Evolutionary conservation across 2,113 vertebrate genomes (phyloP).

Genomic region (Carollia perspicillata): DNA sequence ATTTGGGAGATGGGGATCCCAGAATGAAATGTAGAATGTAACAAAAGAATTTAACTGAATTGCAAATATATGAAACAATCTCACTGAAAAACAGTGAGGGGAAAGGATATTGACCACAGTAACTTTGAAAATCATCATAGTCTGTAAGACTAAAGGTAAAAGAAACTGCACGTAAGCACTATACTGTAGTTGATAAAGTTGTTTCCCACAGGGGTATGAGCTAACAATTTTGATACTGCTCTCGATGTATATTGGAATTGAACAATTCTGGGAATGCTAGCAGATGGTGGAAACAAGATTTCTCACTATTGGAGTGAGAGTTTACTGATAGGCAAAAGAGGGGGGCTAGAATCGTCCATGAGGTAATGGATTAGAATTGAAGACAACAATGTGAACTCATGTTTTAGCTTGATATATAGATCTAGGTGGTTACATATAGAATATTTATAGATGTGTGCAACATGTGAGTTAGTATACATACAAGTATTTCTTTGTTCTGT

Average conservation of each 20-base stretch:
- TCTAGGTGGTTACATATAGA: background rate
- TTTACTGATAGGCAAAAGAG: background rate
- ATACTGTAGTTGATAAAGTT: background rate
- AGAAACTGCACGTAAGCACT: background rate
- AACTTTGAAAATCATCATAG: background rate
- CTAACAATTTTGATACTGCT: background rate
- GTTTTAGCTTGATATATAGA: background rate
- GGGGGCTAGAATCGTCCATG: background rate
- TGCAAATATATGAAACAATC: background rate
- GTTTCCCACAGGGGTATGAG: background rate
- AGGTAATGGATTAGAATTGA: background rate
- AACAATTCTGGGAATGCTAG: background rate
- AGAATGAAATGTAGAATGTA: background rate
- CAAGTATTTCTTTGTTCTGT: too few relatives aligned
- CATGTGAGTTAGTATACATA: too few relatives aligned
- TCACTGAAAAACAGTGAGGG: background rate
- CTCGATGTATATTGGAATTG: background rate
- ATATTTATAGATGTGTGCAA: too few relatives aligned
- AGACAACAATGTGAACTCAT: background rate
- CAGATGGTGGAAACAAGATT: background rate
- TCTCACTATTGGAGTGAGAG: background rate
- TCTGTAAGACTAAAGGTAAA: background rate
- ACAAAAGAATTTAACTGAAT: background rate
- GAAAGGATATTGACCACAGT: background rate
- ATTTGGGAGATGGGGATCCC: background rate